Conservation (phyloP, 2,797 vertebrate species). For the Lepilemur ruficaudatus region DNA sequence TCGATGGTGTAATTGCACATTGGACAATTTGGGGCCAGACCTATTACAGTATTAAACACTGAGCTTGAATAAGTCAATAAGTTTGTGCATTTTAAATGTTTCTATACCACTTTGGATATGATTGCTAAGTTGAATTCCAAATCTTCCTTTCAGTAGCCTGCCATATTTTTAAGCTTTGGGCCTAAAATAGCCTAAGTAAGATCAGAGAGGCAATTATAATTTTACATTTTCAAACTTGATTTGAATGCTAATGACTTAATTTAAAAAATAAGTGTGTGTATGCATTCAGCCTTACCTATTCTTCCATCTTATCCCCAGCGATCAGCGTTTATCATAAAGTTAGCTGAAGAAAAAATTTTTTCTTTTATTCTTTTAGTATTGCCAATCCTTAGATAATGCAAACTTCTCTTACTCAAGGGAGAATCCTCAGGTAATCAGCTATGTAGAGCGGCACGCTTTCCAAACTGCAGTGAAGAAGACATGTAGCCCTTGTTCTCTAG, state of each 20-base stretch:
- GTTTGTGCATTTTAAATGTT: constrained; percentile 41
- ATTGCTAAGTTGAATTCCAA: constrained; percentile 39
- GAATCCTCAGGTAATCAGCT: neutral
- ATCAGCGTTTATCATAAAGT: neutral
- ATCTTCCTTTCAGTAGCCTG: constrained; percentile 11
- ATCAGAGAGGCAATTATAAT: neutral
- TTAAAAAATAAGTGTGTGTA: neutral
- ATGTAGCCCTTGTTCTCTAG: neutral
- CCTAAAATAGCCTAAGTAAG: neutral
- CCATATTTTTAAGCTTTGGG: constrained; percentile 1
- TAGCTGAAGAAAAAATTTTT: neutral
- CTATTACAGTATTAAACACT: constrained; percentile 39
- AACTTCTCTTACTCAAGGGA: neutral
- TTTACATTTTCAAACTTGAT: constrained; percentile 47
- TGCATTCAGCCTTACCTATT: neutral
- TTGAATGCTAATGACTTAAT: neutral
- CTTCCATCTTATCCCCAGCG: neutral
- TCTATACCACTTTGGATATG: constrained; percentile 32
- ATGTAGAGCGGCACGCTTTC: neutral
- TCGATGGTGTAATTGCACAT: neutral
- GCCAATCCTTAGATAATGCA: neutral
- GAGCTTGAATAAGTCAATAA: constrained; percentile 25
- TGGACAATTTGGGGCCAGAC: neutral
- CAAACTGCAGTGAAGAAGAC: neutral
- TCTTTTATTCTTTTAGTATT: neutral